Conservation (phyloP, 2,113 vertebrate species). For the Suncus etruscus region DNA sequence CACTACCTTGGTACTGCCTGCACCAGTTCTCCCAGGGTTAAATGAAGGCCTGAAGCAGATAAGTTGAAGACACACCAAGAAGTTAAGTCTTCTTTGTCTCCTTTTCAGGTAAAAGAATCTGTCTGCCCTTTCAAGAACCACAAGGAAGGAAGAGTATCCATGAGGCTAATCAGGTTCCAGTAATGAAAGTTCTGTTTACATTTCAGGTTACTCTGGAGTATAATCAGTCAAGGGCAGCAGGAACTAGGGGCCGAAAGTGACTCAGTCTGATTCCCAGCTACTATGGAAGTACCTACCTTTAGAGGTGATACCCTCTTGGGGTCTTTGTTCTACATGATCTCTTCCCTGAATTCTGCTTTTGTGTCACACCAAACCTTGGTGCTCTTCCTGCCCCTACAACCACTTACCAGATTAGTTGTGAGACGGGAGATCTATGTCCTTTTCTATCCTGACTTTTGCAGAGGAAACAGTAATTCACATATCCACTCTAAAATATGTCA, state of each 20-base stretch:
- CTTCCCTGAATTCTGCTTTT: neutral
- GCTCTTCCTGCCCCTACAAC: neutral
- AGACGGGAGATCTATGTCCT: constrained; percentile 1
- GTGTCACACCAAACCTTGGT: neutral
- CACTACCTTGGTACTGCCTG: neutral
- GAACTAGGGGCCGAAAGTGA: constrained; percentile 28
- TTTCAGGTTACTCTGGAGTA: constrained; percentile 34
- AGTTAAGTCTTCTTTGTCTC: neutral
- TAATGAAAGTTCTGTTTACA: constrained; percentile 41
- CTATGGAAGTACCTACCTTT: neutral
- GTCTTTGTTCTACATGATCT: neutral
- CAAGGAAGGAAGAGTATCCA: neutral
- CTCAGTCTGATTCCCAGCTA: constrained; percentile 49
- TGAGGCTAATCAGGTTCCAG: constrained; percentile 39
- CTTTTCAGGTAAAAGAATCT: constrained; percentile 49
- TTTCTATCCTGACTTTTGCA: constrained; percentile 35
- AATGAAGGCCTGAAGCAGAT: constrained; percentile 26
- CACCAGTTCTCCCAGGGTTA: constrained; percentile 23
- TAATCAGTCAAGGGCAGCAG: neutral
- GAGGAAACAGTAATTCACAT: constrained; percentile 27
- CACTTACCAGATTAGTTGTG: constrained; percentile 31
- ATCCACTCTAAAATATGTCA: constrained; percentile 54
- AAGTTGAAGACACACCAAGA: constrained; percentile 22
- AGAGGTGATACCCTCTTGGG: neutral
- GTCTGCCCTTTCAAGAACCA: neutral